Evolutionary conservation across 2,113 vertebrate genomes (phyloP).

Genomic region (Capra hircus): DNA sequence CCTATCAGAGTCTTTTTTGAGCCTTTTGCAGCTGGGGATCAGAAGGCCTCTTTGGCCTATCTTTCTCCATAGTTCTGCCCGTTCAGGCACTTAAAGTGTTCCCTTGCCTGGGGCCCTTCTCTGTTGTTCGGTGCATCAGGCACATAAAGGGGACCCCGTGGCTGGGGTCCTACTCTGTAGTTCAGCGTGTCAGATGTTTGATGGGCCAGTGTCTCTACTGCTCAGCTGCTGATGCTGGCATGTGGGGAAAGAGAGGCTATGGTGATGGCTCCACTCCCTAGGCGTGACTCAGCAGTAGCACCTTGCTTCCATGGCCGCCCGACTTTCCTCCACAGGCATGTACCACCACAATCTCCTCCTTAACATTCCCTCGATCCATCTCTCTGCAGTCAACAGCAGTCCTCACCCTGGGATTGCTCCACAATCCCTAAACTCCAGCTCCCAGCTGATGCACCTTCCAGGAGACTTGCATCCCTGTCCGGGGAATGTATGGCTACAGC

Average conservation of each 20-base stretch:
- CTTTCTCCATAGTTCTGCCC: neutral
- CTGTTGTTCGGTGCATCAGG: rapidly evolving
- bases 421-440: neutral
- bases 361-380: neutral
- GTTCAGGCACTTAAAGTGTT: neutral
- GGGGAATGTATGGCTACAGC: neutral
- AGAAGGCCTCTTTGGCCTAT: neutral
- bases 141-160: neutral
- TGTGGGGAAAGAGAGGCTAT: neutral
- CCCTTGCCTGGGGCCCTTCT: neutral
- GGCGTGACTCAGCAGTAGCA: neutral
- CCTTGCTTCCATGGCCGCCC: neutral
- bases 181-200: neutral
- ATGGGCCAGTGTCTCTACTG: neutral
- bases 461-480: neutral
- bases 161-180: neutral
- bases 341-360: neutral
- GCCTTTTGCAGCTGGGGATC: neutral
- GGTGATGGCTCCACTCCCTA: neutral
- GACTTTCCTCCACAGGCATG: neutral
- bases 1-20: neutral
- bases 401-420: neutral
- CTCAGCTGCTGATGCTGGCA: neutral
- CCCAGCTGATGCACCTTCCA: neutral
- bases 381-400: neutral